These are phyloP conservation scores for Tringa solitaria DNA, from an alignment of 2,113 vertebrate species.

Conservation along the genomic window DNA sequence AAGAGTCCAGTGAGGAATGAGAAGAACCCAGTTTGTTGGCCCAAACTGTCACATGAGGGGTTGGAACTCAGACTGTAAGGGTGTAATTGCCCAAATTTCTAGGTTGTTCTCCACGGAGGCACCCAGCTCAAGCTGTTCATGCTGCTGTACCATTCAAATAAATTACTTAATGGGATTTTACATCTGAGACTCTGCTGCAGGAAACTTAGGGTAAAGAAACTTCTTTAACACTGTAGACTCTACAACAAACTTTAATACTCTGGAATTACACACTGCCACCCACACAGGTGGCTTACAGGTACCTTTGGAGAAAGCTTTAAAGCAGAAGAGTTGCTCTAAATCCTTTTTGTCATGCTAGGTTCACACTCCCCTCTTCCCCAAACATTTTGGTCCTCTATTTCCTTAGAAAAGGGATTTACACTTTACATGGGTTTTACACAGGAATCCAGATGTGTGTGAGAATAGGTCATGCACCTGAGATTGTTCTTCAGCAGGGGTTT, in stretches of 20 bases:
- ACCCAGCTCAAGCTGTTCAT: neutral
- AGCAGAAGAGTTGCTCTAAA: neutral
- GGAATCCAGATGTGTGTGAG: neutral
- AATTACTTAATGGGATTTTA: neutral
- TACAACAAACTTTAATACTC: conserved; percentile 40
- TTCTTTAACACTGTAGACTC: neutral
- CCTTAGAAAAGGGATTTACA: neutral
- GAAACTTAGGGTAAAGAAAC: neutral
- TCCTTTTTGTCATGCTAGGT: neutral
- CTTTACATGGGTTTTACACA: neutral
- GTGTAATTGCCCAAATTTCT: neutral
- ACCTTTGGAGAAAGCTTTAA: neutral
- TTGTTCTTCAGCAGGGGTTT: neutral
- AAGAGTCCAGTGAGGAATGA: neutral
- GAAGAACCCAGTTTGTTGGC: neutral
- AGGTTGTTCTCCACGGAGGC: neutral
- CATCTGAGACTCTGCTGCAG: neutral
- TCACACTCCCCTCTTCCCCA: neutral
- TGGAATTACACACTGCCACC: neutral
- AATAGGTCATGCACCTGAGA: neutral
- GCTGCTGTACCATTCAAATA: neutral
- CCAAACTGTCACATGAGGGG: neutral
- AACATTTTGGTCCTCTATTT: neutral
- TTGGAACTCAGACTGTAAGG: neutral
- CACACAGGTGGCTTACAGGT: neutral